These are phyloP conservation scores for Melieria crassipennis DNA, from an alignment of 2,888 invertebrate genomes.

Conservation along the genomic window DNA sequence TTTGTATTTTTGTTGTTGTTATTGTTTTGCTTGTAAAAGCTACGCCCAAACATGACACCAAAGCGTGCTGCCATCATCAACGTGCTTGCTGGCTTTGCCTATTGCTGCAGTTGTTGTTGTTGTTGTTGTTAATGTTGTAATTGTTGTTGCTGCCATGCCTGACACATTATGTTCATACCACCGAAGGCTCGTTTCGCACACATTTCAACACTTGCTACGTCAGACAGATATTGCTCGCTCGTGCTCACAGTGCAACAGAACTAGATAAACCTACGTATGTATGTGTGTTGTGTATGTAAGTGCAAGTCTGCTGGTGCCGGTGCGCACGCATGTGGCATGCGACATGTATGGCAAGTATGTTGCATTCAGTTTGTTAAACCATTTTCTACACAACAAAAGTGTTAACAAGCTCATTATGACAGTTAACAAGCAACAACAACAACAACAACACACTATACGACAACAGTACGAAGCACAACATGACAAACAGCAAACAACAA, in stretches of 20 bases:
- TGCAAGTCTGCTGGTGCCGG: neutral
- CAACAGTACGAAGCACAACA: conserved; percentile 8
- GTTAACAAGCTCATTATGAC: conserved; percentile 40
- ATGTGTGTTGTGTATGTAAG: neutral
- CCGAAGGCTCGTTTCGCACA: conserved; percentile 15
- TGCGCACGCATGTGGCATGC: neutral
- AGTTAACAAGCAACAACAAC: conserved; percentile 28
- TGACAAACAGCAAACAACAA: neutral
- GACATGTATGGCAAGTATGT: neutral
- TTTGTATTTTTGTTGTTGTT: conserved; percentile 8
- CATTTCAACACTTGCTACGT: conserved; percentile 18
- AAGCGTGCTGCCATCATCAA: neutral
- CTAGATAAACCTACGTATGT: conserved; percentile 7
- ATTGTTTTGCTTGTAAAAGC: conserved; percentile 2
- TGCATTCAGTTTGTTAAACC: conserved; percentile 6
- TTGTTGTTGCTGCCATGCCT: neutral
- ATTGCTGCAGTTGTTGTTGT: neutral
- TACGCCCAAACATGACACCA: conserved; percentile 23
- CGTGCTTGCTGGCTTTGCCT: neutral
- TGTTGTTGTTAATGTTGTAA: conserved; percentile 13
- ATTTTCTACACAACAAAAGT: conserved; percentile 31
- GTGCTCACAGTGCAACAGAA: conserved; percentile 8
- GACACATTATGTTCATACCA: neutral
- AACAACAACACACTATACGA: conserved; percentile 6
- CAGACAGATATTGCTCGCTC: conserved; percentile 9